A percentile compares a stretch with the other conserved stretches of the same genome.
phyloP scores from a whole-genome alignment of 2,888 invertebrate genomes.

The Caenorhabditis angaria region DNA sequence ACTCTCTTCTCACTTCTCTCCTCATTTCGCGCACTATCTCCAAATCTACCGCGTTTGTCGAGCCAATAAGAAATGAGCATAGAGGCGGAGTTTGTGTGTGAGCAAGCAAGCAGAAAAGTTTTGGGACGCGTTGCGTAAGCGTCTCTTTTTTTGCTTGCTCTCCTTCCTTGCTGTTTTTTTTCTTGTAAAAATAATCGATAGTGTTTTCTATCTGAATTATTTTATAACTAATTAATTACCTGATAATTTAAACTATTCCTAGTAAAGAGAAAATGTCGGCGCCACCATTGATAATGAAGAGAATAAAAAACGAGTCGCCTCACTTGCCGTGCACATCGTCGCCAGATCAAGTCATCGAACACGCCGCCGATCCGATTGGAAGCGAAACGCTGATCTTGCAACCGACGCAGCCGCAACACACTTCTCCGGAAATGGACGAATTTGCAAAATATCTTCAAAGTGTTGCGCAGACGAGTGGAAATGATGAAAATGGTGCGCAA shows the following conservation, averaged over 20 bases:
- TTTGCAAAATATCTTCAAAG: background rate
- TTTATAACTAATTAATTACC: background rate
- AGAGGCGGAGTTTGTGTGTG: background rate
- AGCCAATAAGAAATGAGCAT: background rate
- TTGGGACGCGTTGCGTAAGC: slow-evolving; percentile 4
- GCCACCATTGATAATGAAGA: background rate
- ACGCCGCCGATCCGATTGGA: background rate
- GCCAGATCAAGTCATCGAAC: background rate
- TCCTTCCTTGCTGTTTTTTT: too few relatives aligned
- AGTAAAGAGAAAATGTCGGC: too few relatives aligned
- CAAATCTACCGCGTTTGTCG: background rate
- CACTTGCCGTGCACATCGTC: background rate
- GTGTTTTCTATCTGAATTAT: too few relatives aligned
- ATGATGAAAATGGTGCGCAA: background rate
- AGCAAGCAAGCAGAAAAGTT: too few relatives aligned
- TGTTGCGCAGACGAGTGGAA: background rate
- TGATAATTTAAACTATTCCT: too few relatives aligned
- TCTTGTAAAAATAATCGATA: too few relatives aligned
- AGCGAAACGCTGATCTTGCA: background rate
- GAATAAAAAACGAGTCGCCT: background rate
- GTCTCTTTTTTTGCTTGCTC: background rate
- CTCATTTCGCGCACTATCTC: too few relatives aligned
- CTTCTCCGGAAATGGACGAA: background rate
- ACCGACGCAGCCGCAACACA: background rate
- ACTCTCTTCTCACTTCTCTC: slow-evolving; percentile 4